Evolutionary conservation across 2,888 invertebrate genomes (phyloP).

Genomic region (Kryphioiulus occultus): DNA sequence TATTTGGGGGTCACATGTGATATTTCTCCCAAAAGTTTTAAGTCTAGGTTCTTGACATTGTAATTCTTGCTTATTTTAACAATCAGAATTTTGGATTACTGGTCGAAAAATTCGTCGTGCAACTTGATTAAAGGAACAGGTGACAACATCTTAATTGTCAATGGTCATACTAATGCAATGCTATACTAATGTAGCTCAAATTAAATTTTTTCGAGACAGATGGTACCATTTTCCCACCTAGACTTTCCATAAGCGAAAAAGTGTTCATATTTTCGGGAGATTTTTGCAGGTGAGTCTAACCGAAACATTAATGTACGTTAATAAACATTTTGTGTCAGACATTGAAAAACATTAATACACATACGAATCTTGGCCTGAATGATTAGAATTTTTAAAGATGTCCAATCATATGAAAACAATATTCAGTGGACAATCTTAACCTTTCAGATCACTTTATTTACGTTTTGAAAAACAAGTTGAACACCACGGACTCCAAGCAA

Average conservation of each 20-base stretch:
- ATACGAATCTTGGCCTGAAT: not conserved
- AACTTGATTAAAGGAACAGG: not conserved
- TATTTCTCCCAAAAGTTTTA: not conserved
- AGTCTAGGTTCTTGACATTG: not conserved
- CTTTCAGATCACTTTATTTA: not conserved
- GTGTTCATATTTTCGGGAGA: not conserved
- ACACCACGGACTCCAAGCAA: not conserved
- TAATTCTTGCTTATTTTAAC: not conserved
- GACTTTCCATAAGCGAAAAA: not conserved
- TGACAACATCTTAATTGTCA: not conserved
- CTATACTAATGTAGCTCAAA: no score
- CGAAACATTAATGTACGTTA: not conserved
- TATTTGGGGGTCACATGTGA: not conserved
- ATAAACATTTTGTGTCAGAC: no score
- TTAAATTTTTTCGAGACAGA: not conserved
- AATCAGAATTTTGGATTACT: not conserved
- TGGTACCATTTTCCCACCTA: not conserved
- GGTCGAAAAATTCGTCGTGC: not conserved
- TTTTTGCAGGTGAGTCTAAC: not conserved
- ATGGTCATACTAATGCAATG: not conserved
- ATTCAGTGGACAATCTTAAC: not conserved
- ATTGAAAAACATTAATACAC: no score
- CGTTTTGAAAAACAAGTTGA: slow-evolving; percentile 8
- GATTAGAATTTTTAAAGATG: no score
- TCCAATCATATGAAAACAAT: no score